phyloP scores from a whole-genome alignment of 2,797 vertebrate species.

The Arremon aurantiirostris region DNA sequence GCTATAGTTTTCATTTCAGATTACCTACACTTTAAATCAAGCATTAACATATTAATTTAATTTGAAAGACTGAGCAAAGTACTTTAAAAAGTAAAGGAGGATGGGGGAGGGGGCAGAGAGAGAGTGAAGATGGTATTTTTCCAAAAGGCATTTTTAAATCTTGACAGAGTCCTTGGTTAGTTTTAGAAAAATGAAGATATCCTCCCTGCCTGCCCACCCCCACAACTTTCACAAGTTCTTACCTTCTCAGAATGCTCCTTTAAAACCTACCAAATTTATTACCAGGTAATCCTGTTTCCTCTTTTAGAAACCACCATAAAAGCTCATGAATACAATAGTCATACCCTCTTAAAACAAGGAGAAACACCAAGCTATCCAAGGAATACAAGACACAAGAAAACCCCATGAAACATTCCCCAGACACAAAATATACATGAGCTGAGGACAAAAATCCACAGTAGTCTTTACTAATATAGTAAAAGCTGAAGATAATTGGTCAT shows the following conservation, averaged over 20 bases:
- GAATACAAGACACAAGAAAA: neutral
- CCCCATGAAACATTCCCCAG: neutral
- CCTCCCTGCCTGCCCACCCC: neutral
- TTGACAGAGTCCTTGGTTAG: neutral
- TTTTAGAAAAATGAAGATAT: neutral
- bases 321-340: neutral
- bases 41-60: neutral
- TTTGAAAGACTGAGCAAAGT: neutral
- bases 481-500: neutral
- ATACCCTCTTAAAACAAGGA: neutral
- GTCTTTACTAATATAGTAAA: neutral
- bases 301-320: neutral
- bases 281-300: neutral
- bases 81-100: neutral
- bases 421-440: neutral
- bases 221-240: neutral
- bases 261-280: neutral
- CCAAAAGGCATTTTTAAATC: neutral
- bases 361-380: neutral
- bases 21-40: neutral
- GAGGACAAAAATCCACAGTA: neutral
- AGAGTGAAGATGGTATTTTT: neutral
- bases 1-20: neutral
- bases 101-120: accelerated
- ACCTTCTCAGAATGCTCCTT: neutral